phyloP scores from a whole-genome alignment of 2,113 vertebrate genomes.

The Prunella fulvescens region DNA sequence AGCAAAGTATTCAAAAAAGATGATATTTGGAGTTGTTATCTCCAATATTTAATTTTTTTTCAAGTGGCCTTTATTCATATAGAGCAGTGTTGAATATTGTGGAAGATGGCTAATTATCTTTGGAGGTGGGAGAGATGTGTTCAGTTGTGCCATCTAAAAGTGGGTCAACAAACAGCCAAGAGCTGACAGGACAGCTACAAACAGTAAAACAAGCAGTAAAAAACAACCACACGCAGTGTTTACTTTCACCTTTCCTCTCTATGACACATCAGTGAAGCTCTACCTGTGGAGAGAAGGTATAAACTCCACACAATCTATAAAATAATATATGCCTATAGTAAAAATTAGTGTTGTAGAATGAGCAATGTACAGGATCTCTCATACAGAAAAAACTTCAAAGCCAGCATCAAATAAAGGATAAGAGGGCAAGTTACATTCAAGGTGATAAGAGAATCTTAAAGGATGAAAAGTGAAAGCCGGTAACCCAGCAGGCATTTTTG shows the following conservation, averaged over 20 bases:
- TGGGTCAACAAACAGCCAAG: neutral
- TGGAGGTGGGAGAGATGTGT: neutral
- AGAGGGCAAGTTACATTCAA: neutral
- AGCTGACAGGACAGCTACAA: neutral
- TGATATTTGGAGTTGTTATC: neutral
- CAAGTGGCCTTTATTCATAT: neutral
- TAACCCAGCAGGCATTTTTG: neutral
- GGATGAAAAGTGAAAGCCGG: neutral
- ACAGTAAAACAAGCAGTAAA: neutral
- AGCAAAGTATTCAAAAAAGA: neutral
- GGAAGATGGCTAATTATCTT: neutral
- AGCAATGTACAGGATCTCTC: neutral
- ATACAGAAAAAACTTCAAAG: neutral
- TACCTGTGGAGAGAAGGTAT: neutral
- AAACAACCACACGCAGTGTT: neutral
- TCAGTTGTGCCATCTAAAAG: neutral
- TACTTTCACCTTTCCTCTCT: neutral
- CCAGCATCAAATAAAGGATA: neutral
- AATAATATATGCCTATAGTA: neutral
- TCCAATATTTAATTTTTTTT: neutral
- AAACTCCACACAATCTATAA: neutral
- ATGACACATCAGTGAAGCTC: fast-evolving
- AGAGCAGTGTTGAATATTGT: neutral
- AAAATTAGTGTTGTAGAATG: neutral
- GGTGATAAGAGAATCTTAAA: neutral